Base-by-base conservation (phyloP, 2,113 vertebrate species). In the Laticauda laticaudata region DNA sequence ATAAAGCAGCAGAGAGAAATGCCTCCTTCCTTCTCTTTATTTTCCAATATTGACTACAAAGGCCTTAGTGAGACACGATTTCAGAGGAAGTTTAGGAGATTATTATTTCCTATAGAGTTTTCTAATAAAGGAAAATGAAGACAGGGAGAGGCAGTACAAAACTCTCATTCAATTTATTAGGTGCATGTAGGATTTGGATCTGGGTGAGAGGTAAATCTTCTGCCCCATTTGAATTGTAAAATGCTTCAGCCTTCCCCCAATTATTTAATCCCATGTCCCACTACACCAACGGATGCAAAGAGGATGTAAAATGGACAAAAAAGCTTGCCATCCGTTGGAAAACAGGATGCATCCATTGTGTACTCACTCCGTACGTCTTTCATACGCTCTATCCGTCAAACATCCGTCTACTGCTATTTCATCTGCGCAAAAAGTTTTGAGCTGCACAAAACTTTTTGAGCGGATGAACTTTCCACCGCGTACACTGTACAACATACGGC, bases 41-140 rank as follows among this genome's bases (percentile, higher is more conserved):
- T 54, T 21, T 91, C 93, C 94, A 87, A 20, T 57, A 75, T 21
- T 89, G 61, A 45, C 86, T 96, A 89, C 93, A 96, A 96, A 92
- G n/a, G 90, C 48, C 48, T 95, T 90, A 43, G 93, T 94, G 92
- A 93, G 89, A 91, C 91, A 93, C 39, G 89, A 90, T 90, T 95
- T 96, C 0, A 0, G 94, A 95, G 54, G 45, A 94, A 94, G 94
- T 8, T 94, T 92, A 93, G 93, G 86, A 55, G 59, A 59, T 90
- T 90, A 69, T 69, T 69, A 34, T n/a, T n/a, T 69, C 64, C 12
- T 69, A 93, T 88, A 92, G 51, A 92, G 88, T 69, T 90, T 34
- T 90, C 90, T 93, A 86, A 94, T 94, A 23, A 88, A 87, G 20
- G 18, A 90, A 39, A 90, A 43, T 34, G 92, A 5, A 64, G 5